Conservation (phyloP, 2,113 vertebrate species). For the Miniopterus natalensis region DNA sequence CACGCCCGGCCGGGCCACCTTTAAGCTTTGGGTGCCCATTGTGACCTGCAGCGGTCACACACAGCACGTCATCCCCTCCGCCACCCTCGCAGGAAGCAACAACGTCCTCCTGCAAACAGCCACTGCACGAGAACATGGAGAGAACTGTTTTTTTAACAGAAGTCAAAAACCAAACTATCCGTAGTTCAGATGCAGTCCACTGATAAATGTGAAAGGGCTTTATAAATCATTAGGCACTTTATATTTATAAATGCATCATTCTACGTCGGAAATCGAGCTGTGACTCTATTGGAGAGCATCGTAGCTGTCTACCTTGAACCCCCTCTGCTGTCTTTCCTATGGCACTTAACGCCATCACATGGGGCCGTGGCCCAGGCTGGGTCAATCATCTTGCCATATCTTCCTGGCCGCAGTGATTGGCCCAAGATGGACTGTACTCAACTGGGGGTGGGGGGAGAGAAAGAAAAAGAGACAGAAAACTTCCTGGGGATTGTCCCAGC, state of each 20-base stretch:
- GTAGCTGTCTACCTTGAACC: background rate
- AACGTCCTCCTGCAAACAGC: background rate
- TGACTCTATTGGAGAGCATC: background rate
- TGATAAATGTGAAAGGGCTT: background rate
- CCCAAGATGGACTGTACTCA: background rate
- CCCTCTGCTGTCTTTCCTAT: background rate
- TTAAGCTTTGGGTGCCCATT: background rate
- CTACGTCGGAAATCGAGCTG: background rate
- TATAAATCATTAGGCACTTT: background rate
- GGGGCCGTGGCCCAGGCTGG: background rate
- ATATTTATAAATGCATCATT: background rate
- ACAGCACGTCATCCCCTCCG: background rate
- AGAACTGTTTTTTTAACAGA: background rate
- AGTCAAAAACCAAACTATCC: constrained; percentile 1
- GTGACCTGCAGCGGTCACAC: background rate
- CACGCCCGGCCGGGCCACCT: too few species aligned
- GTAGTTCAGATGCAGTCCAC: background rate
- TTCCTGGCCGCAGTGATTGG: background rate
- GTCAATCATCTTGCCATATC: background rate
- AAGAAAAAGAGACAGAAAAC: too few species aligned
- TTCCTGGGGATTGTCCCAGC: background rate
- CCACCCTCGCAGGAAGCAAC: background rate
- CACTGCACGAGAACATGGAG: background rate
- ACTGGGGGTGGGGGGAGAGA: background rate
- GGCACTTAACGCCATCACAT: background rate